Percentiles rank a stretch among this genome's conserved stretches.
Evolutionary conservation across 2,888 invertebrate species (phyloP).

Genomic region (Watsonalla binaria): DNA sequence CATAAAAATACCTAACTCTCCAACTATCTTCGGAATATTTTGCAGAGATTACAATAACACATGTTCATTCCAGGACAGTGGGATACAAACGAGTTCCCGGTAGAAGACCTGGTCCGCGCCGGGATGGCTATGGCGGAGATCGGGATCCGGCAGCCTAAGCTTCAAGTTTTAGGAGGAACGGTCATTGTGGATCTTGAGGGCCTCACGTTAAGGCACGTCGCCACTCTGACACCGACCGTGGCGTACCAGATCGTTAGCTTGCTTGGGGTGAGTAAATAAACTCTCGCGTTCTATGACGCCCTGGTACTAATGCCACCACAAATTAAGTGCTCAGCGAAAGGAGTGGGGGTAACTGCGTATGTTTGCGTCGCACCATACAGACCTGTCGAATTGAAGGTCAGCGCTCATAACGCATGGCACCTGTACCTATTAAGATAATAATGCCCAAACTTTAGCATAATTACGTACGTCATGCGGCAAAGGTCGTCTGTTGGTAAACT

Average conservation of each 20-base stretch:
- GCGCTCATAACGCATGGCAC: too few relatives aligned
- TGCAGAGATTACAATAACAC: too few relatives aligned
- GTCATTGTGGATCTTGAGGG: conserved; percentile 58
- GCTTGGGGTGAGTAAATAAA: conserved; percentile 47
- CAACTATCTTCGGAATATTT: too few relatives aligned
- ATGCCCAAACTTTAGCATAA: too few relatives aligned
- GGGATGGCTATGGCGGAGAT: conserved; percentile 54
- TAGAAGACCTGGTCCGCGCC: conserved; percentile 52
- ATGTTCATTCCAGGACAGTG: conserved; percentile 41
- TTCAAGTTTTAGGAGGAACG: conserved; percentile 56
- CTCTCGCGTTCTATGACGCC: not conserved
- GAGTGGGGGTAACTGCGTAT: too few relatives aligned
- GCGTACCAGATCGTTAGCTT: conserved; percentile 63
- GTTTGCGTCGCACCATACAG: too few relatives aligned
- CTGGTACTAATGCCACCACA: not conserved
- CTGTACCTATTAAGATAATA: too few relatives aligned
- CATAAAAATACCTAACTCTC: too few relatives aligned
- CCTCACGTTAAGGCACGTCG: conserved; percentile 47
- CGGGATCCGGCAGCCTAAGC: conserved; percentile 54
- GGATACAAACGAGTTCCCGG: conserved; percentile 58
- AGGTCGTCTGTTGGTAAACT: too few relatives aligned
- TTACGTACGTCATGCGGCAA: too few relatives aligned
- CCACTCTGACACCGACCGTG: conserved; percentile 56
- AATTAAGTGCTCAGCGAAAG: too few relatives aligned
- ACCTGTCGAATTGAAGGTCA: too few relatives aligned